Percentiles rank a stretch among this genome's conserved stretches.
Conservation (phyloP, 2,797 vertebrate species). For the Strix occidentalis region DNA sequence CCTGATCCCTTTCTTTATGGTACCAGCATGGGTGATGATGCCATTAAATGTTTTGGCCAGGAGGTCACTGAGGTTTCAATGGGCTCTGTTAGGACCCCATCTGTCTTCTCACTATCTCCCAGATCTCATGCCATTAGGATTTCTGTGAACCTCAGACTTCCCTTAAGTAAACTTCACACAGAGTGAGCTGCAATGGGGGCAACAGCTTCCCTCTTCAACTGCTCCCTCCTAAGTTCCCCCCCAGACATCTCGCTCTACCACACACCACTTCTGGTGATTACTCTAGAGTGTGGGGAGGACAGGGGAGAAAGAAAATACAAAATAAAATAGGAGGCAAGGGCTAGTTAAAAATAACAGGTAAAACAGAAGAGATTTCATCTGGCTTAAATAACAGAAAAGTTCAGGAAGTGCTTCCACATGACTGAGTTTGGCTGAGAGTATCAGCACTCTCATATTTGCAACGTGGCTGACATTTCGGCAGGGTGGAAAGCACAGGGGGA, state of each 20-base stretch:
- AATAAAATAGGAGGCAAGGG: not conserved
- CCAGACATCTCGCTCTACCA: not conserved
- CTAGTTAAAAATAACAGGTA: not conserved
- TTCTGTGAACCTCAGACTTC: not conserved
- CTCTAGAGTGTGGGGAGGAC: rapidly evolving
- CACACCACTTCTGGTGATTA: not conserved
- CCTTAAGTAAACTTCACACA: not conserved
- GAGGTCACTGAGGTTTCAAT: not conserved
- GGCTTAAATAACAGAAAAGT: not conserved
- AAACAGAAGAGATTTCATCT: not conserved
- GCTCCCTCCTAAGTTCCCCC: not conserved
- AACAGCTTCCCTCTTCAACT: not conserved
- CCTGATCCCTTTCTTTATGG: not conserved
- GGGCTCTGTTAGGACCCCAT: not conserved
- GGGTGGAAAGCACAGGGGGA: not conserved
- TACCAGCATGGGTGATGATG: not conserved
- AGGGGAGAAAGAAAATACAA: not conserved
- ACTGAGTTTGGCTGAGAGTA: not conserved
- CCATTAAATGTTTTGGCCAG: not conserved
- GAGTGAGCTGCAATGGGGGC: not conserved
- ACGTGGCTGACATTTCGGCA: not conserved
- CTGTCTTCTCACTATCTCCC: not conserved
- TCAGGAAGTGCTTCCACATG: not conserved
- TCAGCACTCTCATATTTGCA: not conserved
- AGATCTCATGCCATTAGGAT: not conserved